Conservation (phyloP, 1,140 invertebrate species). For the Ridgeia piscesae region DNA sequence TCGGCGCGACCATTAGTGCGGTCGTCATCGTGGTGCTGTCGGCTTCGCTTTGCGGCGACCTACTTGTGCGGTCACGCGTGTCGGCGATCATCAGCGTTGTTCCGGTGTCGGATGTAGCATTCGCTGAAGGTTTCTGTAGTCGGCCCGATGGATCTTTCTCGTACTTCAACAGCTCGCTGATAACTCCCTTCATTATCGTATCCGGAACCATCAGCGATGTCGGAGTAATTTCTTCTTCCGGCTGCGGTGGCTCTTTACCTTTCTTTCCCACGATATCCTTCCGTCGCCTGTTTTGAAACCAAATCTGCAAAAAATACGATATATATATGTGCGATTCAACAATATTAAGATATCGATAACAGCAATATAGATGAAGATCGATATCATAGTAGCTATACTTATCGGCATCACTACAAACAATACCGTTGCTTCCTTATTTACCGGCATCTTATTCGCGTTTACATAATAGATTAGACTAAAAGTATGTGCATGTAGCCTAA, state of each 20-base stretch:
- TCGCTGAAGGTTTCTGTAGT: slow-evolving; percentile 23
- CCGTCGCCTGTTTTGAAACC: slow-evolving; percentile 52
- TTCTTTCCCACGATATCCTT: slow-evolving; percentile 47
- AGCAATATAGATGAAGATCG: too few species aligned
- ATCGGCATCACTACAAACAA: background rate
- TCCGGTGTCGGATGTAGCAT: background rate
- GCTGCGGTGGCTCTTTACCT: slow-evolving; percentile 20
- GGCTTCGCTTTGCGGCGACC: background rate
- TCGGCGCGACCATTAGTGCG: background rate
- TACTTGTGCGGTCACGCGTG: background rate
- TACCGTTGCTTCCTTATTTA: background rate
- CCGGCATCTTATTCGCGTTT: too few species aligned
- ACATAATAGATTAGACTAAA: too few species aligned
- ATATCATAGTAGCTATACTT: background rate
- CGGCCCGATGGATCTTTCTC: slow-evolving; percentile 29
- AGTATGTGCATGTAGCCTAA: background rate
- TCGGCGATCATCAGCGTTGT: background rate
- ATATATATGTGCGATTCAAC: background rate
- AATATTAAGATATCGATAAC: background rate
- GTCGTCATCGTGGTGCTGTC: background rate
- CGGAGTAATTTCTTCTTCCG: slow-evolving; percentile 27
- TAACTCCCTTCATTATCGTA: slow-evolving; percentile 46
- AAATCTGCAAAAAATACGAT: slow-evolving; percentile 41
- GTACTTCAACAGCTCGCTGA: slow-evolving; percentile 45
- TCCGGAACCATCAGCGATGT: slow-evolving; percentile 39